A percentile compares a stretch with the other conserved stretches of the same genome.
Evolutionary conservation across 1,140 invertebrate genomes (phyloP).

Genomic region (Hermetia illucens): DNA sequence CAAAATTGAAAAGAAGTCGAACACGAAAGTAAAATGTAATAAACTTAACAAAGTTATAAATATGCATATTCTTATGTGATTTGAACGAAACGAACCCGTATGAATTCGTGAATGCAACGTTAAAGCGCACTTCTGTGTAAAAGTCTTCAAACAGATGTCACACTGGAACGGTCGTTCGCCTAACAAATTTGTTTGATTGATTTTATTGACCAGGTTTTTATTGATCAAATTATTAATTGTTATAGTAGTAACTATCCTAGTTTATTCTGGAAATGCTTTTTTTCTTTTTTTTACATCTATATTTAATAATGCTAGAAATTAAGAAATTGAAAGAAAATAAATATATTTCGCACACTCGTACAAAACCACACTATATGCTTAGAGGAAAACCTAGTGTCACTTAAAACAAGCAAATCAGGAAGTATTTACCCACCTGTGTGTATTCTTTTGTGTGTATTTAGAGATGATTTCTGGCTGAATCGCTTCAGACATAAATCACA

Average conservation of each 20-base stretch:
- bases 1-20: too few species aligned
- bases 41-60: too few species aligned
- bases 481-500: conserved; percentile 62
- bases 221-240: too few species aligned
- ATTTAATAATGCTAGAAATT: not conserved
- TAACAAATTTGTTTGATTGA: too few species aligned
- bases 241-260: too few species aligned
- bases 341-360: not conserved
- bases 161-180: conserved; percentile 48
- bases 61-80: too few species aligned
- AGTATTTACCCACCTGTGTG: conserved; percentile 48
- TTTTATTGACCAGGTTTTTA: too few species aligned
- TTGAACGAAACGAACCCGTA: conserved; percentile 43
- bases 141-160: conserved; percentile 43
- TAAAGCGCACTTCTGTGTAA: conserved; percentile 45
- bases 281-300: not conserved
- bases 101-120: conserved; percentile 50
- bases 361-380: not conserved
- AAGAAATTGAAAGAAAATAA: not conserved
- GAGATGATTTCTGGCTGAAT: conserved; percentile 63
- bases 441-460: conserved; percentile 71
- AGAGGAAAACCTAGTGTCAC: not conserved
- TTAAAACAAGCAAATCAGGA: not conserved
- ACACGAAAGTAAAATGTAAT: too few species aligned
- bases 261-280: too few species aligned